Conservation (phyloP, 2,797 vertebrate species). For the Garrulus glandarius region DNA sequence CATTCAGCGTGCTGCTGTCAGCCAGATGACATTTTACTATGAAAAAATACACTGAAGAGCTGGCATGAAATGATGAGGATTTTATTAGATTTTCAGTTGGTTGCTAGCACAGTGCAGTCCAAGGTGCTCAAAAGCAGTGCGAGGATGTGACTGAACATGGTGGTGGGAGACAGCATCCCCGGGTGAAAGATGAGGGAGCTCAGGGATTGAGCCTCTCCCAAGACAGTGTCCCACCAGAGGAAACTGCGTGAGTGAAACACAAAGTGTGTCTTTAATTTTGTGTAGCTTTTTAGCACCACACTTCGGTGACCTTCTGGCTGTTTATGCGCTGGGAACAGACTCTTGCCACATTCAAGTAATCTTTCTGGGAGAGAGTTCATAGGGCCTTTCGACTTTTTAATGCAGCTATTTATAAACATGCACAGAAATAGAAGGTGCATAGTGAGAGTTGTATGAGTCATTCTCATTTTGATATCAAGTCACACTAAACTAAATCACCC, state of each 20-base stretch:
- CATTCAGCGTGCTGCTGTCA: background rate
- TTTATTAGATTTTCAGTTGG: background rate
- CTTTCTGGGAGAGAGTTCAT: slow-evolving; percentile 32
- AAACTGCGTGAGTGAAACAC: background rate
- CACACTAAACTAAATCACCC: background rate
- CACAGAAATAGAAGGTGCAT: slow-evolving; percentile 44
- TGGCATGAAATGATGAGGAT: background rate
- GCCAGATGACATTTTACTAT: background rate
- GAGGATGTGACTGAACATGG: background rate
- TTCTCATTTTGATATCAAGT: background rate
- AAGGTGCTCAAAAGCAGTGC: background rate
- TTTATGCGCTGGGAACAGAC: background rate
- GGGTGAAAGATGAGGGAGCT: background rate
- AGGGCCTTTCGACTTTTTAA: background rate
- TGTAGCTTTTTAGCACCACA: background rate
- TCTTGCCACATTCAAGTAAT: slow-evolving; percentile 16
- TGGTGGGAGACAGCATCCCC: background rate
- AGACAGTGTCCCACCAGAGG: background rate
- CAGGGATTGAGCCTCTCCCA: background rate
- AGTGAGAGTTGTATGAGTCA: slow-evolving; percentile 52
- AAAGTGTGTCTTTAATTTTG: background rate
- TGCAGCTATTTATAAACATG: slow-evolving; percentile 48
- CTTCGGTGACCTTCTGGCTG: slow-evolving; percentile 9
- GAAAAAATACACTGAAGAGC: background rate
- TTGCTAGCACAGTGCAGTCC: background rate